Base-by-base conservation (phyloP, 2,113 vertebrate genomes). In the Capreolus pygargus region DNA sequence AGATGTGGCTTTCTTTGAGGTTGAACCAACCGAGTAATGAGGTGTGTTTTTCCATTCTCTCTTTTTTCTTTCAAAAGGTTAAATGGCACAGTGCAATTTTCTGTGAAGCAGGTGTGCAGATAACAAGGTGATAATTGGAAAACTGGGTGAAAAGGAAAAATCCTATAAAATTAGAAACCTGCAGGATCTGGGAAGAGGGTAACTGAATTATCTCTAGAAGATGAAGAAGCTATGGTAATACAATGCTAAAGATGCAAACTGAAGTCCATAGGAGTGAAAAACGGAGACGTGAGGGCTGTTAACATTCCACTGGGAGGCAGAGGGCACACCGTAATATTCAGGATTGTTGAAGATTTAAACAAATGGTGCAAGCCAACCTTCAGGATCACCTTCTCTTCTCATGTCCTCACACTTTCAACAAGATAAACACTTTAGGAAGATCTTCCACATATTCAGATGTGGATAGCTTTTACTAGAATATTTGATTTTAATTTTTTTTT, bases 101-200 rank as follows among this genome's bases (percentile, higher is more conserved):
- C 74, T 84, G 85, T 97, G 91, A 13, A 50, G 82, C 14, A 97
- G 33, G 28, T 33, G 27, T 1, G 1, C 4, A 96, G 90, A 13
- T 97, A 95, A 97, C 84, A 95, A 12, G 60, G 93, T 45, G 95
- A 76, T 96, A 98, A 98, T 86, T 91, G 81, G 64, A 74, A 89
- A 97, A 82, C 47, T 93, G 54, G 1, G 0, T 85, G 95, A 93
- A 86, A 91, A 97, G 67, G 47, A 15, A 79, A 64, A 93, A 54
- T 5, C 54, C 60, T 74, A 79, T 3, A 70, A 76, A 85, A 89
- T 39, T 67, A 86, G 74, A 86, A 86, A 95, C 82, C 2, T 39
- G 30, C 61, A 60, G 67, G 25, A 76, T 92, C 21, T 79, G 64
- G 55, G 50, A 98, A 79, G 39, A 97, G 4, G 70, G 12, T 54